Evolutionary conservation across 2,888 invertebrate genomes (phyloP), one percentile per base, ranked within the genome.

Genomic region (Scrobipalpa atriplicella): DNA sequence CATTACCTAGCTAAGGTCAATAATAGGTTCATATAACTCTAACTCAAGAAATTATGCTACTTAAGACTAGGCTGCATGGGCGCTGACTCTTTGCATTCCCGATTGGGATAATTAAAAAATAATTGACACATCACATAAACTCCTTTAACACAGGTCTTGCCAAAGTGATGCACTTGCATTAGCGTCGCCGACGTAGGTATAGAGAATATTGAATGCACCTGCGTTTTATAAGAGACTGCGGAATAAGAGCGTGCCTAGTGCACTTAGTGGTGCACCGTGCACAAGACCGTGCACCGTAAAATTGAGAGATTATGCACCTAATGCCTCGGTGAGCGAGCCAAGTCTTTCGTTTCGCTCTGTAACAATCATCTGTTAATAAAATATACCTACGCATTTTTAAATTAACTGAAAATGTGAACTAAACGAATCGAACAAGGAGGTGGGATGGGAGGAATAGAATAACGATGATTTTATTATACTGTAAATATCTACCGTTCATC

Each of bases 231-330:
- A 56, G 54, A 47, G 47, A 47, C 47, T 56, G 54, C 54, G 13
- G 29, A 21, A 56, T 21, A 56, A 56, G 19, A 62, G 19, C 16
- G 62, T 13, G 21, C n/a, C 19, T 21, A 62, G 62, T 43, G 62
- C 62, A 47, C 62, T 62, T 62, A 62, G 62, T 47, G 62, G 47
- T 29, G 29, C 47, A 47, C 62, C 62, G 62, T n/a, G n/a, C n/a
- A n/a, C n/a, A n/a, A n/a, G n/a, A n/a, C n/a, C n/a, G n/a, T 62
- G 29, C 21, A 47, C 62, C 62, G 62, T 62, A 62, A 62, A 47
- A 62, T 62, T 62, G 62, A 62, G 47, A 62, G 62, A 62, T 62
- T 62, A 62, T 62, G 41, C 61, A 61, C 61, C 61, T 29, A 3
- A 41, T 19, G 54, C n/a, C 29, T 38, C 29, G 47, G 13, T 19